Percentiles rank a stretch among this genome's conserved stretches.
Conservation (phyloP, 1,140 invertebrate genomes). For the Whitmania pigra region DNA sequence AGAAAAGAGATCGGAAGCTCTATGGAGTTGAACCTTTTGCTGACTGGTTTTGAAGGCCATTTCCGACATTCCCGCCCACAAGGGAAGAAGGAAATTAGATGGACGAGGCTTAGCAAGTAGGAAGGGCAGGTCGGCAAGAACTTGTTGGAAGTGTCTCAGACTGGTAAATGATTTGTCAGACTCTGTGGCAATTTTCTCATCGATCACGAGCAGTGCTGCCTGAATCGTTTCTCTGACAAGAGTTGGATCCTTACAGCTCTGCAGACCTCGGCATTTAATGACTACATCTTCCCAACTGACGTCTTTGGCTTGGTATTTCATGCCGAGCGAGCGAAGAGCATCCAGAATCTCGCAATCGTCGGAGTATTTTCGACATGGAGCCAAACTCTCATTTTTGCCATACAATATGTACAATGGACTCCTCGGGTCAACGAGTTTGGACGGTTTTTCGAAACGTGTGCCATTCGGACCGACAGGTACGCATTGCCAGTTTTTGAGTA, state of each 20-base stretch:
- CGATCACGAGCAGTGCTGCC: not conserved
- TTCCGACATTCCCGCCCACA: not conserved
- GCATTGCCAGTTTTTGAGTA: slow-evolving; percentile 19
- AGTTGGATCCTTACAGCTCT: not conserved
- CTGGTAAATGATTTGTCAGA: not conserved
- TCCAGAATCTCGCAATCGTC: not conserved
- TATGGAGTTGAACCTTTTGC: not conserved
- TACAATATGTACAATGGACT: slow-evolving; percentile 12
- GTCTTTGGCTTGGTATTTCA: slow-evolving; percentile 16
- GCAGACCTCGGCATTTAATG: slow-evolving; percentile 3
- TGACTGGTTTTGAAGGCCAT: not conserved
- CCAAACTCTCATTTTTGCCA: slow-evolving; percentile 11
- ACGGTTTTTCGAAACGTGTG: slow-evolving; percentile 12
- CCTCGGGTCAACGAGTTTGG: slow-evolving; percentile 19
- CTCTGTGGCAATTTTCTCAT: slow-evolving; percentile 8
- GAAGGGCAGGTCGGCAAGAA: slow-evolving; percentile 14
- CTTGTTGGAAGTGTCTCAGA: slow-evolving; percentile 16
- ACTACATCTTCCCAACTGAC: slow-evolving; percentile 21
- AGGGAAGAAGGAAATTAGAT: slow-evolving; percentile 16
- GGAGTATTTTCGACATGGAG: slow-evolving; percentile 15
- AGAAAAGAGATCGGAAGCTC: slow-evolving; percentile 13
- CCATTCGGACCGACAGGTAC: slow-evolving; percentile 26
- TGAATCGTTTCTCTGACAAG: not conserved
- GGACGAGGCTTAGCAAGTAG: slow-evolving; percentile 19
- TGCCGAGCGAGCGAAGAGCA: slow-evolving; percentile 18